phyloP scores from a whole-genome alignment of 1,140 invertebrate genomes.

The Sycophila sp. region DNA sequence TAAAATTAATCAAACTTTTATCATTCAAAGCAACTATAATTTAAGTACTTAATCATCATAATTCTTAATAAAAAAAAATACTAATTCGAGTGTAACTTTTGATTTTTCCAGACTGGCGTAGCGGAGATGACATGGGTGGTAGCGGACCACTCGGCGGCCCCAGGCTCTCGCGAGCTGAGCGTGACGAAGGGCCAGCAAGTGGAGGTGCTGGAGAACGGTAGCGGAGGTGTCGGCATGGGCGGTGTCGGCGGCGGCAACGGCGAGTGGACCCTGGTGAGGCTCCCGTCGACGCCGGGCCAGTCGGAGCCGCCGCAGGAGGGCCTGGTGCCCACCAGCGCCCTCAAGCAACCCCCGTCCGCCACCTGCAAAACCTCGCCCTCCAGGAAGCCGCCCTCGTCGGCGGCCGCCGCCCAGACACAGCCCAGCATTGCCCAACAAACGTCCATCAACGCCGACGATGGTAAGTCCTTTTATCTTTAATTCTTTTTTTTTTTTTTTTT shows the following conservation, averaged over 20 bases:
- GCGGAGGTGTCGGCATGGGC: constrained; percentile 40
- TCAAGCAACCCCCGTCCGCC: constrained; percentile 80
- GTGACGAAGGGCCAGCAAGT: constrained; percentile 91
- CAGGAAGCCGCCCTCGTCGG: constrained; percentile 55
- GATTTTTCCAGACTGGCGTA: constrained; percentile 70
- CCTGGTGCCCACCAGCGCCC: constrained; percentile 81
- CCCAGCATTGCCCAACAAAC: constrained; percentile 48
- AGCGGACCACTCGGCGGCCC: constrained; percentile 78
- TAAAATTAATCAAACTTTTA: too few relatives aligned
- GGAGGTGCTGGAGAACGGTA: constrained; percentile 81
- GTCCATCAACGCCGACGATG: constrained; percentile 57
- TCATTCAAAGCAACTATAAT: too few relatives aligned
- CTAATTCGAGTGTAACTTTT: neutral
- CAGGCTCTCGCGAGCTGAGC: constrained; percentile 76
- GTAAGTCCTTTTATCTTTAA: constrained; percentile 55
- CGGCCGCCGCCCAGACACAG: neutral
- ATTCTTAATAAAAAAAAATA: too few relatives aligned
- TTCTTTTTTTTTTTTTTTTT: too few relatives aligned
- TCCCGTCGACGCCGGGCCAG: constrained; percentile 64
- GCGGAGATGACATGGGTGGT: constrained; percentile 90
- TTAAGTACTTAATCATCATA: too few relatives aligned
- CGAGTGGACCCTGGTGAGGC: constrained; percentile 68
- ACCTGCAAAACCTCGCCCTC: constrained; percentile 73
- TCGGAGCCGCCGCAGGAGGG: constrained; percentile 76
- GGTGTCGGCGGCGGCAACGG: constrained; percentile 37